Base-by-base conservation (phyloP, 2,797 vertebrate species). In the Nyctibius grandis region DNA sequence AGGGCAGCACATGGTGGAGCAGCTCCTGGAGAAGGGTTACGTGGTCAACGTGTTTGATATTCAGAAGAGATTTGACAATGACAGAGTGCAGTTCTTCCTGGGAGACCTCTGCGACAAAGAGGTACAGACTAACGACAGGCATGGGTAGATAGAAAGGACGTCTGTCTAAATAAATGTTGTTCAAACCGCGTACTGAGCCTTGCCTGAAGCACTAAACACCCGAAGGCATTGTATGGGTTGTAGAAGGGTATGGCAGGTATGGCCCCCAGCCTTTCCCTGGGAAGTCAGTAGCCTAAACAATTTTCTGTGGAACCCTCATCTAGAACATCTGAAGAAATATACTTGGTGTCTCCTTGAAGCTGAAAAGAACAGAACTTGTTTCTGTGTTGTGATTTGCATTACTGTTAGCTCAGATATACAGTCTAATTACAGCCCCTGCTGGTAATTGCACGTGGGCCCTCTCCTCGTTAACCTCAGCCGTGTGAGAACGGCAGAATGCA, bases 1-100 rank as follows among this genome's bases (percentile, higher is more conserved):
- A 64, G 99, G 99, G 14, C 98, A 98, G 96, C 98, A 99, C 97
- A 78, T 99, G 96, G 99, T 99, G 96, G 99, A 99, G 97, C 98
- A 98, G 94, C 97, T 99, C 73, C 65, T 99, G 97, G 98, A 98
- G 9, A 98, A 95, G 85, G 99, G 99, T 45, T 99, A 99, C 50
- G 17, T 76, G 0, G 99, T 99, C 25, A 98, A 98, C 2, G 98
- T 99, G 44, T 99, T 99, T 29, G 99, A 99, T 95, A 98, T 99
- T 81, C 98, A 95, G 7, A 98, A 99, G 97, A 98, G 98, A 26
- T 99, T 98, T 73, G 97, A 99, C 61, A 97, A 98, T 7, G 97
- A 98, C 2, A 97, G 88, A 4, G 99, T 99, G 88, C 97, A 95
- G 74, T 99, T 99, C 97, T 98, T 99, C 94, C 97, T 98, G 95